Conservation (phyloP, 2,888 invertebrate genomes). For the Macaria notata region DNA sequence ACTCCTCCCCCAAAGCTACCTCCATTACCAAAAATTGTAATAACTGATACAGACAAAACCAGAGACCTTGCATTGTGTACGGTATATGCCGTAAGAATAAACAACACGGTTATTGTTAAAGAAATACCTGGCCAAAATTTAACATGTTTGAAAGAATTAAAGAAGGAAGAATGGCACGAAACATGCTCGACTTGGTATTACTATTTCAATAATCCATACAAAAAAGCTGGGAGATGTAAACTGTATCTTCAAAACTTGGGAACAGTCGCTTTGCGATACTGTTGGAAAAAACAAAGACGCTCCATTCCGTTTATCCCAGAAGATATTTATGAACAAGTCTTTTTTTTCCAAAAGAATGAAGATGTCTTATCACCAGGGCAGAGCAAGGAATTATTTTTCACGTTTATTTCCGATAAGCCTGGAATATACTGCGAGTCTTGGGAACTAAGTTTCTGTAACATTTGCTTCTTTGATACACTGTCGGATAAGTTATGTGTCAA, state of each 20-base stretch:
- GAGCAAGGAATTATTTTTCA: conserved; percentile 63
- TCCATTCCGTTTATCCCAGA: conserved; percentile 57
- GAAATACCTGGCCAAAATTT: conserved; percentile 46
- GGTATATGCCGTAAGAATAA: conserved; percentile 64
- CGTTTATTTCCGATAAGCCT: conserved; percentile 66
- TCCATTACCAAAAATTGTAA: conserved; percentile 46
- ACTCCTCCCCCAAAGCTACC: conserved; percentile 47
- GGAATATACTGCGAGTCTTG: conserved; percentile 71
- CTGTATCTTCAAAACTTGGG: conserved; percentile 76
- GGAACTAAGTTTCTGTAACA: conserved; percentile 72
- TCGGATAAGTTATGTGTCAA: conserved; percentile 55
- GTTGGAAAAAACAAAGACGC: conserved; percentile 70
- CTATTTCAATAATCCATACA: conserved; percentile 64
- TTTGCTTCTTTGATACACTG: conserved; percentile 56
- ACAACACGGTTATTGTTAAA: conserved; percentile 61
- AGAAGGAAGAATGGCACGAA: conserved; percentile 51
- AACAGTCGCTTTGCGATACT: conserved; percentile 70
- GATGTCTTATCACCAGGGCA: conserved; percentile 77
- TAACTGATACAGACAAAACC: conserved; percentile 28
- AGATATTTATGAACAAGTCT: conserved; percentile 60
- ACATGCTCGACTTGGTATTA: conserved; percentile 63
- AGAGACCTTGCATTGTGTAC: conserved; percentile 32
- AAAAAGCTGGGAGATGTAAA: conserved; percentile 57
- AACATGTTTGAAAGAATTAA: conserved; percentile 40
- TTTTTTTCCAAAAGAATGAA: conserved; percentile 83